Conservation (phyloP, 2,113 vertebrate species). For the Sceloporus tristichus region DNA sequence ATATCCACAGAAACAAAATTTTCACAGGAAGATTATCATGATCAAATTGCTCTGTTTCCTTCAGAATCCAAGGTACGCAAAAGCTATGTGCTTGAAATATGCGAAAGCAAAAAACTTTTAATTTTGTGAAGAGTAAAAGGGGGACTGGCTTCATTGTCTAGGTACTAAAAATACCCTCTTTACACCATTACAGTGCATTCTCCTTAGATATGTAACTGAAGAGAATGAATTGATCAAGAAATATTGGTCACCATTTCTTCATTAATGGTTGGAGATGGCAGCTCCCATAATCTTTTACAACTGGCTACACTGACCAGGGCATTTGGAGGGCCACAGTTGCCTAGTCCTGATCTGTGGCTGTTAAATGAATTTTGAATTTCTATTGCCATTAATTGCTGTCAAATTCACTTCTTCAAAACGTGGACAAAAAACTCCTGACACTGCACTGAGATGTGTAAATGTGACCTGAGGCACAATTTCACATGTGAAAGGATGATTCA, state of each 20-base stretch:
- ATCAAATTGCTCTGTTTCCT: constrained; percentile 70
- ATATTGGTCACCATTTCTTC: not conserved
- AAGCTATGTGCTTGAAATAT: constrained; percentile 20
- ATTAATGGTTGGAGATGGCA: not conserved
- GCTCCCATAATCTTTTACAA: no score
- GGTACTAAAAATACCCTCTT: not conserved
- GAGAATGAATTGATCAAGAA: not conserved
- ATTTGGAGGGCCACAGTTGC: no score
- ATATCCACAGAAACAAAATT: constrained; percentile 67
- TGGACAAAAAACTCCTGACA: not conserved
- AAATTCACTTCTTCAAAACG: not conserved
- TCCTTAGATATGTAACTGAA: not conserved
- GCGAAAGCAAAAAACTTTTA: constrained; percentile 8
- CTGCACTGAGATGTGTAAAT: not conserved
- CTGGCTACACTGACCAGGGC: no score
- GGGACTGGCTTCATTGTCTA: not conserved
- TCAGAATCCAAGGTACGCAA: constrained; percentile 76
- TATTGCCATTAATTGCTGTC: not conserved
- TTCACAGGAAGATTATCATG: constrained; percentile 61
- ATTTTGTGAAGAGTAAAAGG: not conserved
- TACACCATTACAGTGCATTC: not conserved
- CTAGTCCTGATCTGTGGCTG: not conserved
- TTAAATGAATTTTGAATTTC: not conserved
- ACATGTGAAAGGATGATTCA: no score
- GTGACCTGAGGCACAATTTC: no score